Percentiles rank a stretch among this genome's conserved stretches.
These are phyloP conservation scores for Phortica magna DNA, from an alignment of 2,888 invertebrate species.

Conservation along the genomic window DNA sequence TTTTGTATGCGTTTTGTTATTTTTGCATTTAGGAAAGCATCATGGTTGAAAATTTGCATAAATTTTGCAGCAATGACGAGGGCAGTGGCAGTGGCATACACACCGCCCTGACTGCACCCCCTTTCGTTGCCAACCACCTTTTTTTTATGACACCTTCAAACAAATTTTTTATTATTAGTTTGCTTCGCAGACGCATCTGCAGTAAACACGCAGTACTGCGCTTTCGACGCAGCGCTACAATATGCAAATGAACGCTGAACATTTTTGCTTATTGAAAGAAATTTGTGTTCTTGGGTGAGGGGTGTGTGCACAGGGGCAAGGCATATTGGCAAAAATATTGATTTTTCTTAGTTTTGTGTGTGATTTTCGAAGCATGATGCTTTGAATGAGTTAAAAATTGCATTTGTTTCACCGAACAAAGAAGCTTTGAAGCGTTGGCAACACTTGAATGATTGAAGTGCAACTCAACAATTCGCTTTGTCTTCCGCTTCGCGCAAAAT, in stretches of 20 bases:
- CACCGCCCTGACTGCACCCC: constrained; percentile 4
- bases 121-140: background rate
- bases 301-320: no score
- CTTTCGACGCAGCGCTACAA: constrained; percentile 35
- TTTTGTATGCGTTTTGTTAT: constrained; percentile 29
- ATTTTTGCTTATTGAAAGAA: constrained; percentile 60
- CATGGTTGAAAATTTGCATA: constrained; percentile 34
- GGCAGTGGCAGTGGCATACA: background rate
- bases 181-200: background rate
- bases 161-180: constrained; percentile 62
- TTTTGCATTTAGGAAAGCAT: constrained; percentile 23
- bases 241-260: constrained; percentile 68
- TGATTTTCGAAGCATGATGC: no score
- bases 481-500: background rate
- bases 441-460: no score
- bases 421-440: no score
- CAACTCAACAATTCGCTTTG: no score
- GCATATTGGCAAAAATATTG: no score
- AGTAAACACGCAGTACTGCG: background rate
- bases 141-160: constrained; percentile 58
- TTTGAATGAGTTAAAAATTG: no score
- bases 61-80: constrained; percentile 26
- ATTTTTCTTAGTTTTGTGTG: no score
- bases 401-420: no score
- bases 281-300: background rate